phyloP scores from a whole-genome alignment of 2,797 vertebrate species.

The Acipenser ruthenus region DNA sequence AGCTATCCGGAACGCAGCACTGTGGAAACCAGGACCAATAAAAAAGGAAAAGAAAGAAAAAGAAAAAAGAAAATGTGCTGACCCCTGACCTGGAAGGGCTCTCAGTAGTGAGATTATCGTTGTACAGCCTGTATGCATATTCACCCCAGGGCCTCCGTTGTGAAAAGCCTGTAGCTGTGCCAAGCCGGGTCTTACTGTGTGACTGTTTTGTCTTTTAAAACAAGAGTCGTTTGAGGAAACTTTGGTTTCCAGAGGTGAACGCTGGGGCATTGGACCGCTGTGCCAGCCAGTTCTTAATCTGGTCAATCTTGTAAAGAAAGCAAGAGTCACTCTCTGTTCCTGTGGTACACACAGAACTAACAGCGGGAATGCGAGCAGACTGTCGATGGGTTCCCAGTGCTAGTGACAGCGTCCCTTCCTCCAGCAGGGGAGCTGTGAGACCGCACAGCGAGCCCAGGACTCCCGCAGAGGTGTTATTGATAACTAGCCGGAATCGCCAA shows the following conservation, averaged over 20 bases:
- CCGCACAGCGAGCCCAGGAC: conserved; percentile 3
- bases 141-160: conserved; percentile 48
- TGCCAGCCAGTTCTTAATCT: conserved; percentile 36
- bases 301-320: conserved; percentile 11
- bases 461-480: conserved; percentile 1
- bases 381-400: neutral
- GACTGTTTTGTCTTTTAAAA: conserved; percentile 11
- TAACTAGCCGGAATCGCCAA: neutral
- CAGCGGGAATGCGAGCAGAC: conserved; percentile 14
- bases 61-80: conserved; percentile 37
- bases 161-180: conserved; percentile 11
- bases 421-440: conserved; percentile 4
- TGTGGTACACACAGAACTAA: neutral
- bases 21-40: too few relatives aligned
- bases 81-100: conserved; percentile 66
- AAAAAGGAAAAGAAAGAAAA: conserved; percentile 19
- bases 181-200: conserved; percentile 14
- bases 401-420: neutral
- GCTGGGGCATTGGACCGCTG: conserved; percentile 45
- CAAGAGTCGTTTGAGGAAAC: conserved; percentile 23
- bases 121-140: conserved; percentile 66
- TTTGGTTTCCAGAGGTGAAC: conserved; percentile 59
- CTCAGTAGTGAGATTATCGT: conserved; percentile 67
- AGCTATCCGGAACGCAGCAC: too few relatives aligned
- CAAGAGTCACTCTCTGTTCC: conserved; percentile 2